Evolutionary conservation across 2,797 vertebrate species (phyloP).

Genomic region (Darevskia mixta): DNA sequence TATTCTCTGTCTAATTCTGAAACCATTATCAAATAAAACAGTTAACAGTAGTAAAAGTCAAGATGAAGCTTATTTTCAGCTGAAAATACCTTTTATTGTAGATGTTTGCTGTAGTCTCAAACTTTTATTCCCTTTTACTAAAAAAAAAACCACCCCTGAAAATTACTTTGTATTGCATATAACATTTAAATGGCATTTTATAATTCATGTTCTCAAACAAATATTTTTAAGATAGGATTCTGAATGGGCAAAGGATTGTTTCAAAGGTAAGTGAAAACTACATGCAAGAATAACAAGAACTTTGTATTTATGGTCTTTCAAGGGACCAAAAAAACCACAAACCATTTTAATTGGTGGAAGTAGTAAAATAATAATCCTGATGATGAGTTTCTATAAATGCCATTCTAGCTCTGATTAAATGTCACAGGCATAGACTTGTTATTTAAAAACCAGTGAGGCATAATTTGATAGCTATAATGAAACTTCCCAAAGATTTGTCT

Average conservation of each 20-base stretch:
- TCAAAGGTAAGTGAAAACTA: conserved; percentile 35
- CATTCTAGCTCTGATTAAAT: conserved; percentile 73
- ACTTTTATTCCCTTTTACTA: background rate
- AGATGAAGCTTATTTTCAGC: background rate
- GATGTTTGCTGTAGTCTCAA: background rate
- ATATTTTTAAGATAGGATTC: conserved; percentile 44
- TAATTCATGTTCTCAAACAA: conserved; percentile 44
- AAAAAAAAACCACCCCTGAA: background rate
- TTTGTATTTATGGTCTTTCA: conserved; percentile 58
- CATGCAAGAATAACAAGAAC: conserved; percentile 32
- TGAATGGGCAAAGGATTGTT: too few relatives aligned
- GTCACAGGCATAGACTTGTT: conserved; percentile 63
- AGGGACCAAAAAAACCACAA: conserved; percentile 37
- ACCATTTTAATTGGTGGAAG: conserved; percentile 50
- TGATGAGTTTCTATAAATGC: conserved; percentile 67
- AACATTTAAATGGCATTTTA: background rate
- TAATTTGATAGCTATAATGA: conserved; percentile 66
- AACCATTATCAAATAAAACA: background rate
- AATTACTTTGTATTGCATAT: conserved; percentile 17
- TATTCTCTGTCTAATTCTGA: background rate
- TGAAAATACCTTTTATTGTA: background rate
- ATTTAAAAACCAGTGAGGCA: conserved; percentile 66
- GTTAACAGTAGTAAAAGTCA: background rate
- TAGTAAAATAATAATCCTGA: conserved; percentile 58
- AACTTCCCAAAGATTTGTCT: conserved; percentile 59